Percentiles rank a stretch among this genome's conserved stretches.
These are phyloP conservation scores for Dallia pectoralis DNA, from an alignment of 2,797 vertebrate genomes.

Conservation along the genomic window DNA sequence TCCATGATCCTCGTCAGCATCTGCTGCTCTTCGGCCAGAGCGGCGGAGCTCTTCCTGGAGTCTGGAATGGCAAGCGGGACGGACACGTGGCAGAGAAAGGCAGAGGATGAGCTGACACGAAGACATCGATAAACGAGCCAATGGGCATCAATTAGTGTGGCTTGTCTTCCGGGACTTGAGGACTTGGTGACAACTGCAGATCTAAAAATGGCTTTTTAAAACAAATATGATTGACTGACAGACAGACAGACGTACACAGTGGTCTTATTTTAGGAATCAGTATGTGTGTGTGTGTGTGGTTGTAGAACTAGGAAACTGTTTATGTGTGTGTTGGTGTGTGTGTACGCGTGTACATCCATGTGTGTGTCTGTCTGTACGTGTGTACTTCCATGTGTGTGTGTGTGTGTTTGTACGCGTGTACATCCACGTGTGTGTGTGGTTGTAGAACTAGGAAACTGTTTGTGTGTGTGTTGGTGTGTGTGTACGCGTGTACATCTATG, in stretches of 20 bases:
- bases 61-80: conserved; percentile 53
- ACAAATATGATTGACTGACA: too few relatives aligned
- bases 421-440: background rate
- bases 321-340: background rate
- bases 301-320: too few relatives aligned
- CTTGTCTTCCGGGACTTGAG: too few relatives aligned
- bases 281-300: background rate
- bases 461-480: background rate
- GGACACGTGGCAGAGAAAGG: background rate
- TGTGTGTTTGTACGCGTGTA: background rate
- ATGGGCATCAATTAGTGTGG: too few relatives aligned
- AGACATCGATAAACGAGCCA: too few relatives aligned
- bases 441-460: too few relatives aligned
- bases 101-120: background rate
- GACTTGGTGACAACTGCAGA: too few relatives aligned
- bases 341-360: background rate
- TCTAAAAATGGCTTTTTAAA: too few relatives aligned
- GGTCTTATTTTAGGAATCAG: too few relatives aligned
- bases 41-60: conserved; percentile 67
- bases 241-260: too few relatives aligned
- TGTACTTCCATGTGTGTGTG: background rate
- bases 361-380: background rate
- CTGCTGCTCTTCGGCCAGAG: conserved; percentile 77
- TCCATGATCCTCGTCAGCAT: conserved; percentile 86
- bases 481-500: background rate